These are phyloP conservation scores for Lithophane leautieri DNA, from an alignment of 2,888 invertebrate species.

Conservation along the genomic window DNA sequence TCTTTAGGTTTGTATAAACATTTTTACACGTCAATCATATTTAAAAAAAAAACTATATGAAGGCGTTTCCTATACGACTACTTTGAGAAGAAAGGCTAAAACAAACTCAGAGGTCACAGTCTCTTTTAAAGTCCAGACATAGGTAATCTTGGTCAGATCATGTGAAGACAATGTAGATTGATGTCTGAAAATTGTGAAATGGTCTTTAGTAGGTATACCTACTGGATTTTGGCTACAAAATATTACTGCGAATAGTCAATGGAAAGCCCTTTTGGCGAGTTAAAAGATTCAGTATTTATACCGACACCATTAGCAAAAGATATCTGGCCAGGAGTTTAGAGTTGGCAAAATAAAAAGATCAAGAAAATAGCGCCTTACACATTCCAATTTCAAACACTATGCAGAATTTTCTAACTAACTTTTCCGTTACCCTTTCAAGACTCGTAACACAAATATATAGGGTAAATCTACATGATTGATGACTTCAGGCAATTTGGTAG, in stretches of 20 bases:
- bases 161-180: too few relatives aligned
- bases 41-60: too few relatives aligned
- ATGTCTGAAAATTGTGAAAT: too few relatives aligned
- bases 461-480: slow-evolving; percentile 62
- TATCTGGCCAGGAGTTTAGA: background rate
- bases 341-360: background rate
- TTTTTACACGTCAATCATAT: too few relatives aligned
- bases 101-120: too few relatives aligned
- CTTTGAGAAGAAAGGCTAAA: too few relatives aligned
- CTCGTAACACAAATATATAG: slow-evolving; percentile 56
- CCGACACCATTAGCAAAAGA: background rate
- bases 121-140: too few relatives aligned
- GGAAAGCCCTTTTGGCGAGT: background rate
- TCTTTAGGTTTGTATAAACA: too few relatives aligned
- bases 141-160: too few relatives aligned
- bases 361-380: background rate
- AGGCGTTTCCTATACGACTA: too few relatives aligned
- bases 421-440: slow-evolving; percentile 17
- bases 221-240: too few relatives aligned
- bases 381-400: background rate
- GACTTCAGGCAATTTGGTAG: slow-evolving; percentile 63
- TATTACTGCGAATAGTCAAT: background rate
- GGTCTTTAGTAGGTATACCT: too few relatives aligned
- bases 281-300: background rate
- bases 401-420: slow-evolving; percentile 1